Conservation (phyloP, 2,888 invertebrate species). For the Eupithecia dodoneata region DNA sequence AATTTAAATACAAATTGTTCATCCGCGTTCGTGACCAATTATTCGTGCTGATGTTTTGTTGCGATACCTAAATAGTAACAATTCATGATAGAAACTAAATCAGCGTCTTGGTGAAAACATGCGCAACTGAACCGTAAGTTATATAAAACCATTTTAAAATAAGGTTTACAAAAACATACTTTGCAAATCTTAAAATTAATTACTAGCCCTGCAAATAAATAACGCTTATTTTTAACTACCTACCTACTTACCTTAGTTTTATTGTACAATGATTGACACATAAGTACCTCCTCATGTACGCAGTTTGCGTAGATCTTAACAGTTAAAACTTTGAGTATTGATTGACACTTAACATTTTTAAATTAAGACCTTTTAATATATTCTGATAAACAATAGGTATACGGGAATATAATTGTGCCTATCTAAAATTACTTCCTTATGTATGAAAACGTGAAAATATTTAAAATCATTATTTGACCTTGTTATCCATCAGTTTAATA, state of each 20-base stretch:
- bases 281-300: not conserved
- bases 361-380: not conserved
- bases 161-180: not conserved
- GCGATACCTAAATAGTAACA: conserved; percentile 6
- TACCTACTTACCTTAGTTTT: conserved; percentile 16
- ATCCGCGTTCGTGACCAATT: conserved; percentile 29
- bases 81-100: conserved; percentile 6
- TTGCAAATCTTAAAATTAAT: not conserved
- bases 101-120: conserved; percentile 32
- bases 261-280: conserved; percentile 11
- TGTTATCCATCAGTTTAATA: conserved; percentile 16
- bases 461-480: conserved; percentile 33
- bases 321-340: not conserved
- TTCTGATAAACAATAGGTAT: conserved; percentile 44
- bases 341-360: not conserved
- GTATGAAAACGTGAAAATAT: conserved; percentile 51
- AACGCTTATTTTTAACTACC: not conserved
- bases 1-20: conserved; percentile 31
- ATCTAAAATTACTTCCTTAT: conserved; percentile 56
- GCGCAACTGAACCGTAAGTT: conserved; percentile 36
- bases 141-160: not conserved
- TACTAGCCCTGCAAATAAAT: not conserved
- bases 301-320: not conserved
- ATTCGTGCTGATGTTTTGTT: conserved; percentile 13
- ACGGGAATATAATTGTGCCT: conserved; percentile 46